Evolutionary conservation across 1,140 invertebrate genomes (phyloP).

Genomic region (Trichomalopsis sarcophagae): DNA sequence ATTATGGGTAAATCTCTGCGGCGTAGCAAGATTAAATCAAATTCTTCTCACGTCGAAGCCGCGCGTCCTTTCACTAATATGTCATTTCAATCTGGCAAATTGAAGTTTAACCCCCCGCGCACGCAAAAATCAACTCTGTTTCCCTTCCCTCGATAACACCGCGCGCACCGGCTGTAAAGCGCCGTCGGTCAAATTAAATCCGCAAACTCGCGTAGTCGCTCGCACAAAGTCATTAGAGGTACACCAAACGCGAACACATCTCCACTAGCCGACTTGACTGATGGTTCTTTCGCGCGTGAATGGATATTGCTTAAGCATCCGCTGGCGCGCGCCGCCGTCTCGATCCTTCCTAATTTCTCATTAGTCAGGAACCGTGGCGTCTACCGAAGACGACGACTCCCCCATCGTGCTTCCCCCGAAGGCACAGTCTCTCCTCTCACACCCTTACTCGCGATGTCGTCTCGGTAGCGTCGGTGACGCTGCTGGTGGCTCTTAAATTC

Average conservation of each 20-base stretch:
- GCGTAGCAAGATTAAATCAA: too few relatives aligned
- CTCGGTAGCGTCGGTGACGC: background rate
- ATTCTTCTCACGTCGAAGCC: too few relatives aligned
- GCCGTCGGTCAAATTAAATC: too few relatives aligned
- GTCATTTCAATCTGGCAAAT: too few relatives aligned
- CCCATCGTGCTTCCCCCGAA: background rate
- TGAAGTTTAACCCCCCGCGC: too few relatives aligned
- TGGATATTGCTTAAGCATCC: conserved; percentile 63
- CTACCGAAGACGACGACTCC: background rate
- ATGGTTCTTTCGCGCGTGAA: conserved; percentile 62
- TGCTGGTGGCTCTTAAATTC: conserved; percentile 1
- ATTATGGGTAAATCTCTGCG: background rate
- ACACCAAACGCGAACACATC: background rate
- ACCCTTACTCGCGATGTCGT: background rate
- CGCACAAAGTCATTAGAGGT: conserved; percentile 24
- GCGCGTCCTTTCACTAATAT: too few relatives aligned
- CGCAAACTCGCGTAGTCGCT: background rate
- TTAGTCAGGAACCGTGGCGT: conserved; percentile 46
- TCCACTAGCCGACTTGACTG: conserved; percentile 58
- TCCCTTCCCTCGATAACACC: too few relatives aligned
- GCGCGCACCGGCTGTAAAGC: too few relatives aligned
- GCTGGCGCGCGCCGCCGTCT: conserved; percentile 54
- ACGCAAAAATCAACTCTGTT: too few relatives aligned
- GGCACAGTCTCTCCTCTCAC: background rate
- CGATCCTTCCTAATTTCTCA: conserved; percentile 60